A percentile compares a stretch with the other conserved stretches of the same genome.
phyloP scores from a whole-genome alignment of 2,888 invertebrate species.

The Bunonema sp. region DNA sequence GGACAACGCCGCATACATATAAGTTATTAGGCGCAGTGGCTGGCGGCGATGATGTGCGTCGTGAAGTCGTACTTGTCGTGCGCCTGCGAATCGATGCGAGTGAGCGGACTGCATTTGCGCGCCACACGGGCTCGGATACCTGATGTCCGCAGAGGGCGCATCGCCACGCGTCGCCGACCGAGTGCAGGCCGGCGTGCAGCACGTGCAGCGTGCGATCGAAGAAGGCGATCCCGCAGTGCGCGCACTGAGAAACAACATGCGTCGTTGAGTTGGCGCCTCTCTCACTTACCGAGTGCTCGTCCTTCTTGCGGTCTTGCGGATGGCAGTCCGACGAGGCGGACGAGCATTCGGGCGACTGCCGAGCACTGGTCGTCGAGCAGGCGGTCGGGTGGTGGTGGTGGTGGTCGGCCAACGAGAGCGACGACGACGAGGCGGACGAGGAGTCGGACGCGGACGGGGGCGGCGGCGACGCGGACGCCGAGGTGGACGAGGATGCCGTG shows the following conservation, averaged over 20 bases:
- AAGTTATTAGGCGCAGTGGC: constrained; percentile 21
- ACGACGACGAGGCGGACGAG: too few relatives aligned
- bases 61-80: constrained; percentile 90
- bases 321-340: constrained; percentile 1
- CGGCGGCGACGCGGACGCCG: constrained; percentile 6
- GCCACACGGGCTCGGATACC: neutral
- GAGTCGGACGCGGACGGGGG: constrained; percentile 8
- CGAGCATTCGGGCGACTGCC: constrained; percentile 1
- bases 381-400: neutral
- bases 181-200: constrained; percentile 86
- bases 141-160: constrained; percentile 51
- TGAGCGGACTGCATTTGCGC: constrained; percentile 50
- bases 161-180: constrained; percentile 84
- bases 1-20: too few relatives aligned
- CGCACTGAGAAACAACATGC: constrained; percentile 54
- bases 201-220: constrained; percentile 88
- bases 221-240: constrained; percentile 80
- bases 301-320: neutral
- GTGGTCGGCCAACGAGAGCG: too few relatives aligned
- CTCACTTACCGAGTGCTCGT: constrained; percentile 4
- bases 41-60: constrained; percentile 68
- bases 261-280: constrained; percentile 6
- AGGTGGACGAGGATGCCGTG: neutral
- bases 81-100: too few relatives aligned
- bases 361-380: constrained; percentile 2